Conservation (phyloP, 2,113 vertebrate species). For the Neotoma lepida region DNA sequence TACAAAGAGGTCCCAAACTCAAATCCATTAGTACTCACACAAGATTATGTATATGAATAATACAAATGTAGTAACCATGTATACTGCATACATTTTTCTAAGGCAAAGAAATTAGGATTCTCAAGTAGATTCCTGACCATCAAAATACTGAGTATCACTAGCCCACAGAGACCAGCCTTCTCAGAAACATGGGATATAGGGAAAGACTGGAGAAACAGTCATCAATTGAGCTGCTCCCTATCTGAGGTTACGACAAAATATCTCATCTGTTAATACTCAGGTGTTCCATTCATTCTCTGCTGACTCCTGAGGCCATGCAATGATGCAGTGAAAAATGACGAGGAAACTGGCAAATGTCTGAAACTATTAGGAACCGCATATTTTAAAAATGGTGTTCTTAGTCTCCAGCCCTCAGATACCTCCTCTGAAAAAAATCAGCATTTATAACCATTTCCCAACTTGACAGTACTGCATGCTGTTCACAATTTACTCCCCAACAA, state of each 20-base stretch:
- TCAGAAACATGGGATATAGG: accelerated
- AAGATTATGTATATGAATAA: not conserved
- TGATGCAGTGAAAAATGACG: not conserved
- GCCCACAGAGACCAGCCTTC: not conserved
- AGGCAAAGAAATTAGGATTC: not conserved
- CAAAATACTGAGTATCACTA: not conserved
- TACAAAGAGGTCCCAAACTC: not conserved
- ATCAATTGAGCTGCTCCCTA: too few relatives aligned
- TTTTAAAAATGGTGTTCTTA: accelerated
- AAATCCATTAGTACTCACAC: not conserved
- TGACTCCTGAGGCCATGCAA: accelerated
- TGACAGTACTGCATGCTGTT: not conserved
- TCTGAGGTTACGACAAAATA: not conserved
- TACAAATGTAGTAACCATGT: not conserved
- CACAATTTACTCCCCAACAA: not conserved
- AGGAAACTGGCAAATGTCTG: not conserved
- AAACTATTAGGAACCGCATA: not conserved
- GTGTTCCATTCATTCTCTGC: not conserved
- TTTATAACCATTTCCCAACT: not conserved
- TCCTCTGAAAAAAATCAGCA: not conserved
- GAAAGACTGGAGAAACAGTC: not conserved
- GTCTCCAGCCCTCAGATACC: not conserved
- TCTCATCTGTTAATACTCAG: not conserved
- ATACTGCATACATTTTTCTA: not conserved
- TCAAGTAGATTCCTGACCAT: not conserved